These are phyloP conservation scores for Volucella zonaria DNA, from an alignment of 2,888 invertebrate species.

Conservation along the genomic window DNA sequence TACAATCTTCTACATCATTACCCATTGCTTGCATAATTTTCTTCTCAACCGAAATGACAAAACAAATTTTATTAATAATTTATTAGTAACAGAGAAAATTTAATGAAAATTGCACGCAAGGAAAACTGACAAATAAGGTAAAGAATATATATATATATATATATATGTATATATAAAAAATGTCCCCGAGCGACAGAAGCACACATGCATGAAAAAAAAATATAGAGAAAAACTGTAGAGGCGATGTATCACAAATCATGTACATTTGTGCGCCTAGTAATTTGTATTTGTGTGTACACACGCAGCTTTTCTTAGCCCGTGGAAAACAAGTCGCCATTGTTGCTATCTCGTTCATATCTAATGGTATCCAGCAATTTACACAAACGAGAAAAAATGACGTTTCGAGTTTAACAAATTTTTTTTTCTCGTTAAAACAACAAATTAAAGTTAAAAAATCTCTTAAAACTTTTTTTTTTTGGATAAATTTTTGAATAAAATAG, in stretches of 20 bases:
- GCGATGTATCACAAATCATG: background rate
- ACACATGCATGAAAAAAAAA: background rate
- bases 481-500: background rate
- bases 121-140: background rate
- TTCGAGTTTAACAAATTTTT: slow-evolving; percentile 56
- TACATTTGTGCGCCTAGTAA: slow-evolving; percentile 38
- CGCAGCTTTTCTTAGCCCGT: slow-evolving; percentile 46
- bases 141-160: background rate
- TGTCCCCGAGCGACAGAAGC: slow-evolving; percentile 17
- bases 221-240: background rate
- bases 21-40: slow-evolving; percentile 15
- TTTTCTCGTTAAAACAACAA: background rate
- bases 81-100: slow-evolving; percentile 36
- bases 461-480: no score
- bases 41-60: slow-evolving; percentile 4
- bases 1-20: no score
- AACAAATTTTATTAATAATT: slow-evolving; percentile 50
- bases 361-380: slow-evolving; percentile 26
- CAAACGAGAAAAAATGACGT: slow-evolving; percentile 47
- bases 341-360: slow-evolving; percentile 47
- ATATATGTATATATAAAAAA: background rate
- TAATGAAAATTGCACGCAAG: slow-evolving; percentile 51
- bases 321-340: slow-evolving; percentile 57
- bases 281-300: slow-evolving; percentile 60
- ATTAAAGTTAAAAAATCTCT: background rate